Evolutionary conservation across 1,140 invertebrate species (phyloP).

Genomic region (Tetramorium parvispinum): DNA sequence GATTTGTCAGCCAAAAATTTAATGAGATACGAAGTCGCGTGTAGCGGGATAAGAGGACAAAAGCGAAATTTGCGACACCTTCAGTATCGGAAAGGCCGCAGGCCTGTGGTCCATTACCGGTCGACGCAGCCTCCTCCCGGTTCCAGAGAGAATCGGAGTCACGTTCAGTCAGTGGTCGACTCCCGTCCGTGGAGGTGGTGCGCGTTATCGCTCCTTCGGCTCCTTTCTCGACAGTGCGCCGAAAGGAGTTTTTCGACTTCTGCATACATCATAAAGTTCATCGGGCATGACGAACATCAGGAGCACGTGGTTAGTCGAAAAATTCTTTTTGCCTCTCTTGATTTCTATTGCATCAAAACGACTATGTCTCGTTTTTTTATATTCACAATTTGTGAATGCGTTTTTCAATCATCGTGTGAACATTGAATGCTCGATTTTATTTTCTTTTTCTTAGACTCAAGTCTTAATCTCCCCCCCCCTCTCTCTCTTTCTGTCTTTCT

Average conservation of each 20-base stretch:
- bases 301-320: constrained; percentile 82
- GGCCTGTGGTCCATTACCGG: constrained; percentile 79
- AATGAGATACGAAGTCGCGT: neutral
- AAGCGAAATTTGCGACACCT: constrained; percentile 66
- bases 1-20: constrained; percentile 25
- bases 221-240: constrained; percentile 50
- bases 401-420: neutral
- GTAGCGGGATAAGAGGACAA: neutral
- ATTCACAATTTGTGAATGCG: neutral
- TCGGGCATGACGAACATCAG: constrained; percentile 78
- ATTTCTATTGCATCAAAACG: neutral
- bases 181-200: constrained; percentile 82
- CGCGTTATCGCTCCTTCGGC: constrained; percentile 68
- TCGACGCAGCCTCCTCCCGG: constrained; percentile 79
- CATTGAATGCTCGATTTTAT: neutral
- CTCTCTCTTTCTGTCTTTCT: neutral
- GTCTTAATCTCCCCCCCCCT: neutral
- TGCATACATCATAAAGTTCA: constrained; percentile 60
- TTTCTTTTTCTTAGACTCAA: neutral
- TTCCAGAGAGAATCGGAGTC: constrained; percentile 77
- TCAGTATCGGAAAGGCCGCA: constrained; percentile 77
- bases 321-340: neutral
- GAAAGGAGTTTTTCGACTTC: constrained; percentile 62
- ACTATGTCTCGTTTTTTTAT: neutral
- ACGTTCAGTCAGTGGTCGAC: constrained; percentile 84